phyloP scores from a whole-genome alignment of 2,113 vertebrate species.

The Microcebus tavaratra region DNA sequence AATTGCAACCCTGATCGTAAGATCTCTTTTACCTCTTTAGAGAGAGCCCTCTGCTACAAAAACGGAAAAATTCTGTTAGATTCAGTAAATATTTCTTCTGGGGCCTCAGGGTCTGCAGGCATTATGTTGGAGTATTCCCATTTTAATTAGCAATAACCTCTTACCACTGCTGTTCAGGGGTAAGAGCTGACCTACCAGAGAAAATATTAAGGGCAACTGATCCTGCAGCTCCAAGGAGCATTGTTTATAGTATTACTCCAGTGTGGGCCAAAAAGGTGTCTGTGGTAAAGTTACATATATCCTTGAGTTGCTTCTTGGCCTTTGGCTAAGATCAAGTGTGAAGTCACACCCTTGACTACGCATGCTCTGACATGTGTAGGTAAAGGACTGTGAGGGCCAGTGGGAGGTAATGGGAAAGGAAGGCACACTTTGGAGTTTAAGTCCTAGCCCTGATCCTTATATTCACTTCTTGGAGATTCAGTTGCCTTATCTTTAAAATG shows the following conservation, averaged over 20 bases:
- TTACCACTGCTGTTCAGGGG: background rate
- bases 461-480: background rate
- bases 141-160: background rate
- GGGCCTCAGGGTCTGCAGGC: rapidly evolving
- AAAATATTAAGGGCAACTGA: background rate
- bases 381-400: background rate
- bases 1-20: background rate
- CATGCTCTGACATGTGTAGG: background rate
- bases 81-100: background rate
- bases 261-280: background rate
- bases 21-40: background rate
- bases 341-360: background rate
- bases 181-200: background rate
- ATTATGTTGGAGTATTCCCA: background rate
- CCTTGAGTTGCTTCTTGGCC: background rate
- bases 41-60: background rate
- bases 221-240: background rate
- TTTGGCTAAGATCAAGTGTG: background rate
- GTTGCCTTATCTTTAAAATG: background rate
- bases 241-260: background rate
- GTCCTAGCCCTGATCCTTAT: background rate
- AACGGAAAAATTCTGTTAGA: background rate
- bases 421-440: no score
- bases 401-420: background rate
- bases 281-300: background rate